phyloP scores from a whole-genome alignment of 2,888 invertebrate genomes.

The Allophyes oxyacanthae region DNA sequence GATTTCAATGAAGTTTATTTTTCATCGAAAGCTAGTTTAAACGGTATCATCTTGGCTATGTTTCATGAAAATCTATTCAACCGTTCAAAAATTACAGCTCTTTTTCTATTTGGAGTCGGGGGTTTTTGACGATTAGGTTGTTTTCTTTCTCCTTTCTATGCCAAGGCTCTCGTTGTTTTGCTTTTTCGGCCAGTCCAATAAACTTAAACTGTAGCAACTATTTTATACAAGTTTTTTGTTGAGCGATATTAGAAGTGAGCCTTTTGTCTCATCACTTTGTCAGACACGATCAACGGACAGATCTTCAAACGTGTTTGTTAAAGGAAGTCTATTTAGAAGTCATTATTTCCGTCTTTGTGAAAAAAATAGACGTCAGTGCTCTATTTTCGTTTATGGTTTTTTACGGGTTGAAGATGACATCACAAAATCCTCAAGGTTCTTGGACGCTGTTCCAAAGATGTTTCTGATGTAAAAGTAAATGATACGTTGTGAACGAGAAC shows the following conservation, averaged over 20 bases:
- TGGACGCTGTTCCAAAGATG: background rate
- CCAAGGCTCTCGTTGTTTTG: too few species aligned
- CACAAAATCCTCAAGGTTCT: slow-evolving; percentile 27
- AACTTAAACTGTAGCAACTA: too few species aligned
- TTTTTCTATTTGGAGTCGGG: too few species aligned
- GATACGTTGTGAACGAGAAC: background rate
- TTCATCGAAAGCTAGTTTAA: too few species aligned
- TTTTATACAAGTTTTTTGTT: too few species aligned
- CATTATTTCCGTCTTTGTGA: slow-evolving; percentile 16
- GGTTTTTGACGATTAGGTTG: too few species aligned
- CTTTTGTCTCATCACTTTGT: background rate
- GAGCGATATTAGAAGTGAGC: background rate
- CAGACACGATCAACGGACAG: background rate
- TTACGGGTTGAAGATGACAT: slow-evolving; percentile 8
- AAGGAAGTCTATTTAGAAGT: slow-evolving; percentile 11
- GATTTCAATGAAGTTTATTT: too few species aligned
- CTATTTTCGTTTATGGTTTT: slow-evolving; percentile 22
- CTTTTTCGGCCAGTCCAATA: too few species aligned
- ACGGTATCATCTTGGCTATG: too few species aligned
- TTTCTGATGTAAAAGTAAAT: background rate
- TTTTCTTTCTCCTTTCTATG: too few species aligned
- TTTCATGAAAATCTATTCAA: too few species aligned
- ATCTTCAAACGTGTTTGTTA: background rate
- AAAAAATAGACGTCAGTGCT: slow-evolving; percentile 2
- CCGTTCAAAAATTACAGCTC: too few species aligned